Percentiles rank a stretch among this genome's conserved stretches.
Evolutionary conservation across 2,797 vertebrate genomes (phyloP).

Genomic region (Acomys russatus): DNA sequence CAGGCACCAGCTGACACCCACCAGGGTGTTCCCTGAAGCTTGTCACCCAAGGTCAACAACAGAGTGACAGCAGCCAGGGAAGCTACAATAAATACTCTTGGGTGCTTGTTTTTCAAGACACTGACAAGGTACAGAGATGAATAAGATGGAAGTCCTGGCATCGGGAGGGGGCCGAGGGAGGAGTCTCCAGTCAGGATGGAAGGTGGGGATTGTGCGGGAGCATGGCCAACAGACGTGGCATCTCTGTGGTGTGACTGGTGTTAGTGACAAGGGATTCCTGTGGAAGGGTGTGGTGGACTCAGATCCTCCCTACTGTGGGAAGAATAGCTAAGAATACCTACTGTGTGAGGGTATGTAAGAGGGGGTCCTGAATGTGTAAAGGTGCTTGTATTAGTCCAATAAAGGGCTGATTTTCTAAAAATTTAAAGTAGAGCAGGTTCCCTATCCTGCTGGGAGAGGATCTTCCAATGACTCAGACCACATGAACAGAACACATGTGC

Average conservation of each 20-base stretch:
- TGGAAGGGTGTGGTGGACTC: neutral
- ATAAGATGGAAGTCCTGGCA: neutral
- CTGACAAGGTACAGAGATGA: neutral
- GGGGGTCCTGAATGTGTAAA: neutral
- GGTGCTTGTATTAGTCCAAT: neutral
- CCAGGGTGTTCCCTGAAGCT: neutral
- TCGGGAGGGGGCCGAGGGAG: too few relatives aligned
- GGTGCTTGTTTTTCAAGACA: neutral
- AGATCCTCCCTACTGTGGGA: neutral
- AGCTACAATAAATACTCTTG: neutral
- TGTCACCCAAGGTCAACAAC: neutral
- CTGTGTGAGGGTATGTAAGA: neutral
- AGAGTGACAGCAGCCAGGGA: neutral
- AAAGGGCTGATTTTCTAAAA: neutral
- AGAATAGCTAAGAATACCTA: neutral
- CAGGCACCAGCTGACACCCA: neutral
- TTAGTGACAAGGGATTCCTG: neutral
- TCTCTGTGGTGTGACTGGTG: neutral
- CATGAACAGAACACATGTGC: neutral
- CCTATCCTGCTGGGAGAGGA: neutral
- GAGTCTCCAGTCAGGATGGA: neutral
- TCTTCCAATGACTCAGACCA: neutral
- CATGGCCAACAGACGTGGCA: too few relatives aligned
- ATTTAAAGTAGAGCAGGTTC: neutral
- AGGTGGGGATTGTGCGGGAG: too few relatives aligned